A percentile compares a stretch with the other conserved stretches of the same genome.
Conservation (phyloP, 2,888 invertebrate species). For the Cataglyphis altisquamis region DNA sequence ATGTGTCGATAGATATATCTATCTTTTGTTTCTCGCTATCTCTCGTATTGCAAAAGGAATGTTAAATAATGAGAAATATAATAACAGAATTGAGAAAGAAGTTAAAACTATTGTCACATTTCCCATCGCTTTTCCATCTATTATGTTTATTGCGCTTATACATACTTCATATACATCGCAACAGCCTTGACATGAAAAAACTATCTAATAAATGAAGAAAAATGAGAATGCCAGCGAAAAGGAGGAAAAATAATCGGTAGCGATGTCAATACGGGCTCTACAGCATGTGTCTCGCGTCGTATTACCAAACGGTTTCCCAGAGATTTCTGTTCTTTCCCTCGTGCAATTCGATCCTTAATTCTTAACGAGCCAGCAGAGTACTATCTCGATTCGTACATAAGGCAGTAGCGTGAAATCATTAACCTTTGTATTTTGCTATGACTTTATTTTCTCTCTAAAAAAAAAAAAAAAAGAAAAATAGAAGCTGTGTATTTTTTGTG, state of each 20-base stretch:
- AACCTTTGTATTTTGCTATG: not conserved
- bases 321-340: conserved; percentile 74
- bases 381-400: conserved; percentile 33
- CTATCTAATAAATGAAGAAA: conserved; percentile 75
- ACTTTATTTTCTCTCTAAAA: conserved; percentile 7
- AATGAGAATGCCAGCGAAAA: conserved; percentile 66
- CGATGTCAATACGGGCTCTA: conserved; percentile 55
- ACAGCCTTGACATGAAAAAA: conserved; percentile 68
- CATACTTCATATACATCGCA: conserved; percentile 56
- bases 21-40: not conserved
- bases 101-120: conserved; percentile 10
- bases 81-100: conserved; percentile 13
- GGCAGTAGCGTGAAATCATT: conserved; percentile 42
- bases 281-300: conserved; percentile 77
- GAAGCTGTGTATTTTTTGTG: not conserved
- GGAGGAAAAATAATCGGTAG: conserved; percentile 46
- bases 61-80: not conserved
- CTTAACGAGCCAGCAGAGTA: conserved; percentile 59
- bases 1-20: conserved; percentile 17
- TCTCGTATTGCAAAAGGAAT: conserved; percentile 16
- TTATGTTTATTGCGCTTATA: conserved; percentile 65
- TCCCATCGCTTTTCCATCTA: conserved; percentile 50
- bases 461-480: not conserved
- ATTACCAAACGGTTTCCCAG: conserved; percentile 80
- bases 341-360: conserved; percentile 75